phyloP scores from a whole-genome alignment of 2,797 vertebrate genomes.

The Simalia tracyae region DNA sequence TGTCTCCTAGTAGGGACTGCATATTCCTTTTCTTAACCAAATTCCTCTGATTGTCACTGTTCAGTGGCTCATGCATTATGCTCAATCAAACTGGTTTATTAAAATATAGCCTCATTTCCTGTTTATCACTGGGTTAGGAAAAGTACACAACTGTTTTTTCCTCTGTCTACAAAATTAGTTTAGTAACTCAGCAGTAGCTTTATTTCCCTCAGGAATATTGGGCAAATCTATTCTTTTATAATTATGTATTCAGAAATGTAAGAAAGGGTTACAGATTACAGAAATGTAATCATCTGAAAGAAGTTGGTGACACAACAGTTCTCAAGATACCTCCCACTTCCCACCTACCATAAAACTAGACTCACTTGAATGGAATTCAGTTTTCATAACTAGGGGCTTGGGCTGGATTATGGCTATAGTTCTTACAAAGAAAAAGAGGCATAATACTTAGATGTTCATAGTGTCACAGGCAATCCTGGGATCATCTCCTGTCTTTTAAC shows the following conservation, averaged over 20 bases:
- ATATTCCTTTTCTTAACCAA: conserved; percentile 43
- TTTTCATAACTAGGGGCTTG: not conserved
- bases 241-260: conserved; percentile 5
- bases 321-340: not conserved
- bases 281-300: not conserved
- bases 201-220: conserved; percentile 8
- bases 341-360: not conserved
- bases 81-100: conserved; percentile 25
- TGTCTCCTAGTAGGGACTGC: not conserved
- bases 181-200: conserved; percentile 41
- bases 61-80: conserved; percentile 18
- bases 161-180: conserved; percentile 22
- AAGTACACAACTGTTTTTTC: conserved; percentile 41
- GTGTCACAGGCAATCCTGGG: not conserved
- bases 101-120: conserved; percentile 41
- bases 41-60: conserved; percentile 20
- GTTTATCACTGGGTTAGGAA: not conserved
- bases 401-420: not conserved
- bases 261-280: not conserved
- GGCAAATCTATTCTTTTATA: conserved; percentile 23
- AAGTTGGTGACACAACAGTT: not conserved
- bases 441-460: not conserved
- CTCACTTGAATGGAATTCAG: not conserved
- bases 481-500: conserved; percentile 13
- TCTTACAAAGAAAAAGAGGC: not conserved